phyloP scores from a whole-genome alignment of 2,113 vertebrate species.

The Eptesicus fuscus region DNA sequence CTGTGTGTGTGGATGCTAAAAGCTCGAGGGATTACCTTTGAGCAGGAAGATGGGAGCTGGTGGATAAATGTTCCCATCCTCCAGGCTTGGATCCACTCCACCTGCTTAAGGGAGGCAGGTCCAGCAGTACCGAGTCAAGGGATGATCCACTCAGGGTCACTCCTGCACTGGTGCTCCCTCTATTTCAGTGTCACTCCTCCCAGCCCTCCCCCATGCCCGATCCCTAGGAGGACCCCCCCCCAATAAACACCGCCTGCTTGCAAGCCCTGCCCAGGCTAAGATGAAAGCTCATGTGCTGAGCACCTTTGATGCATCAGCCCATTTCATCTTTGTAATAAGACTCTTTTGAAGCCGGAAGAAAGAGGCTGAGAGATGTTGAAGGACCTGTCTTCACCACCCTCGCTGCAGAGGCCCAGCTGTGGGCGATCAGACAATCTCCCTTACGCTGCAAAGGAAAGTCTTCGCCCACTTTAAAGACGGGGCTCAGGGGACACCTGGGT shows the following conservation, averaged over 20 bases:
- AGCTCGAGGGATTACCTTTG: neutral
- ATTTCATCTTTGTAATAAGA: neutral
- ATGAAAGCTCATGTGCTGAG: neutral
- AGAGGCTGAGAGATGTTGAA: neutral
- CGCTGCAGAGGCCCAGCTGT: fast-evolving
- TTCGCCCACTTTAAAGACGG: neutral
- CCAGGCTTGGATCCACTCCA: neutral
- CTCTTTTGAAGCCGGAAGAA: neutral
- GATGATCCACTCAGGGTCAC: neutral
- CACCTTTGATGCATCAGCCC: fast-evolving
- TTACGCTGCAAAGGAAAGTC: fast-evolving
- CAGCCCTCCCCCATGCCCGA: fast-evolving
- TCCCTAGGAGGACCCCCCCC: neutral
- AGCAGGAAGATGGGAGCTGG: neutral
- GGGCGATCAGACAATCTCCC: neutral
- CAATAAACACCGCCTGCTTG: fast-evolving
- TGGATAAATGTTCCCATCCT: neutral
- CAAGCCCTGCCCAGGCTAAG: neutral
- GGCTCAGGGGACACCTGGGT: neutral
- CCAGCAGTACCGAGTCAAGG: neutral
- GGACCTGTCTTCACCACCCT: neutral
- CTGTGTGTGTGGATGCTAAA: fast-evolving
- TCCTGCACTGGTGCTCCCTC: neutral
- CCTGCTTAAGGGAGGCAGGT: neutral
- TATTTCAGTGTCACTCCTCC: fast-evolving